Conservation (phyloP, 1,140 invertebrate genomes). For the Melipona quadrifasciata region DNA sequence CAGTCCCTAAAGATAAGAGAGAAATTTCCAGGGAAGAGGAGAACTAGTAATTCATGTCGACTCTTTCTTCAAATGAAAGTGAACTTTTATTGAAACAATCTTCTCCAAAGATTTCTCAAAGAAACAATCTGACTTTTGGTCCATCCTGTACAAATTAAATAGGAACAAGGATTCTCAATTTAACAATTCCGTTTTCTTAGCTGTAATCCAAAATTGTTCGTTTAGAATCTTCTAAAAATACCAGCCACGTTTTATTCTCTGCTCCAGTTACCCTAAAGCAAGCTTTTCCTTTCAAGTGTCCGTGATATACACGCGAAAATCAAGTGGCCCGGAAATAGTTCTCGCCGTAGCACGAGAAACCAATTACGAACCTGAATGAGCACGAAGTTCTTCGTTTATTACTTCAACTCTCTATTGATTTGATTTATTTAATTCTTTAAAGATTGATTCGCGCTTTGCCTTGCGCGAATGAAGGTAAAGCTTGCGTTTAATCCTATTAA, state of each 20-base stretch:
- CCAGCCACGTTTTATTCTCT: not conserved
- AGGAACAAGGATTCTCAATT: too few relatives aligned
- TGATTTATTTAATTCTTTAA: not conserved
- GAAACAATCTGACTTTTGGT: too few relatives aligned
- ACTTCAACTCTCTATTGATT: not conserved
- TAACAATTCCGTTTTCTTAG: too few relatives aligned
- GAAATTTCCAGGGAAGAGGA: not conserved
- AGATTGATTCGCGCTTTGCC: not conserved
- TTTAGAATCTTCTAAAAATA: not conserved
- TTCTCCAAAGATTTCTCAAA: too few relatives aligned
- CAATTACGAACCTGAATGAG: constrained; percentile 13
- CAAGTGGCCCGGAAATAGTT: constrained; percentile 13
- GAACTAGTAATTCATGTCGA: too few relatives aligned
- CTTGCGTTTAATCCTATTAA: not conserved
- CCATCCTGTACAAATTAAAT: too few relatives aligned
- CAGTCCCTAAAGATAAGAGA: not conserved
- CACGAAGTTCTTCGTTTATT: constrained; percentile 1
- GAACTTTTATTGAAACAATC: too few relatives aligned
- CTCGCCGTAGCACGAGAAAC: not conserved
- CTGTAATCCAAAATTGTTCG: not conserved
- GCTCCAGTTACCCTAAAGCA: not conserved
- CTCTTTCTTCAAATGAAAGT: too few relatives aligned
- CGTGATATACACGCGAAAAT: constrained; percentile 1
- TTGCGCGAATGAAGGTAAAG: not conserved
- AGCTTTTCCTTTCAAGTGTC: not conserved